Percentiles rank a stretch among this genome's conserved stretches.
Conservation (phyloP, 2,888 invertebrate genomes). For the Pseudococcus jackbeardsleyi region DNA sequence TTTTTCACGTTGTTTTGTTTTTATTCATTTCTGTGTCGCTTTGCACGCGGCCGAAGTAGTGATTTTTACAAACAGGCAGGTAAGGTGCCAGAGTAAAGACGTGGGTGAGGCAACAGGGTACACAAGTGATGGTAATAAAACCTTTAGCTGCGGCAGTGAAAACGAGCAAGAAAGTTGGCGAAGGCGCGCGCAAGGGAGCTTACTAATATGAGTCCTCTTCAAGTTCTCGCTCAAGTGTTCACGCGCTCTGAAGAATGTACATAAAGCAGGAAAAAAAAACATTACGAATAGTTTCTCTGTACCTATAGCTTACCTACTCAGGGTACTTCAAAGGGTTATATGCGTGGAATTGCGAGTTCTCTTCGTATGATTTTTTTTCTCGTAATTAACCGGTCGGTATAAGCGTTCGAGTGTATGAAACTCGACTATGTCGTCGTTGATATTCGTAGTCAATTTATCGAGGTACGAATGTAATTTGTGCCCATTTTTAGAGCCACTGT, state of each 20-base stretch:
- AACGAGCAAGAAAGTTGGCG: neutral
- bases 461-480: neutral
- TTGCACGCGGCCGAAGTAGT: neutral
- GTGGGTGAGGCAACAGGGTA: neutral
- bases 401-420: neutral
- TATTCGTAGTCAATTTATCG: neutral
- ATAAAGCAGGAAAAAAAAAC: constrained; percentile 16
- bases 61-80: neutral
- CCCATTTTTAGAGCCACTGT: neutral
- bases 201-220: constrained; percentile 47
- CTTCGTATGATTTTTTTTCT: neutral
- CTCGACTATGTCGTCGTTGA: neutral
- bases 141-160: neutral
- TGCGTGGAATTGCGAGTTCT: neutral
- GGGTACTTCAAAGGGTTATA: neutral
- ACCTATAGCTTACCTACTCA: neutral
- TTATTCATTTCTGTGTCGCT: constrained; percentile 54
- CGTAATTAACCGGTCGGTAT: neutral
- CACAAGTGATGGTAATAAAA: constrained; percentile 52
- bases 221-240: constrained; percentile 36
- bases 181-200: neutral
- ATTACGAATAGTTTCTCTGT: constrained; percentile 19
- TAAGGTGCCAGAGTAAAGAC: constrained; percentile 27
- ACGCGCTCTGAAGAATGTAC: constrained; percentile 47
- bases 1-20: constrained; percentile 16